Evolutionary conservation across 2,888 invertebrate genomes (phyloP).

Genomic region (Neoitamus cyanurus): DNA sequence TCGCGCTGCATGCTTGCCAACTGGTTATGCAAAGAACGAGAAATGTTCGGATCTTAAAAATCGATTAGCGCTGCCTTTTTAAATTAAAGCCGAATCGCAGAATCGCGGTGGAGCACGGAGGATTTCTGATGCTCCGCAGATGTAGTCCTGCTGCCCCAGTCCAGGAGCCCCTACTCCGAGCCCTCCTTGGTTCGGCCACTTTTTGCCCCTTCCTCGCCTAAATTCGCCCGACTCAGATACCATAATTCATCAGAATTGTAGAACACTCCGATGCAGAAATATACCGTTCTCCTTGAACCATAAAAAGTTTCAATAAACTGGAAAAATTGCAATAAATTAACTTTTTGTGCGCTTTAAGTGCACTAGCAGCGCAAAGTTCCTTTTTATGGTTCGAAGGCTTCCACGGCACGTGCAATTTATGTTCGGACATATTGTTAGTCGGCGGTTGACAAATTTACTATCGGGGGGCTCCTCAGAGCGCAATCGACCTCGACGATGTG

Average conservation of each 20-base stretch:
- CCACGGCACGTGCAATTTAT: conserved; percentile 41
- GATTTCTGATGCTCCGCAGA: background rate
- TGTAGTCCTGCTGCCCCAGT: background rate
- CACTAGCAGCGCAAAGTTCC: conserved; percentile 34
- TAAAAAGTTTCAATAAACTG: conserved; percentile 44
- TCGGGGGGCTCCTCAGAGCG: background rate
- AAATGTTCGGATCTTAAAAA: conserved; percentile 1
- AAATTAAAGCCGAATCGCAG: conserved; percentile 5
- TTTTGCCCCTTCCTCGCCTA: conserved; percentile 13
- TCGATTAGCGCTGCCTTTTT: conserved; percentile 11
- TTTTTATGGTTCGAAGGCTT: conserved; percentile 39
- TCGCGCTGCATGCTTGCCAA: background rate
- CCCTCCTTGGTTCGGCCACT: background rate
- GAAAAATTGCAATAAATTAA: conserved; percentile 42
- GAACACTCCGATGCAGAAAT: conserved; percentile 34
- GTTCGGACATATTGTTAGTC: conserved; percentile 26
- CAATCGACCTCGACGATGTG: background rate
- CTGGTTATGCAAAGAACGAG: conserved; percentile 30
- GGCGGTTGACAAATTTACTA: conserved; percentile 31
- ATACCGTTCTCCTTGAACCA: conserved; percentile 36
- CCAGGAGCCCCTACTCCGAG: background rate
- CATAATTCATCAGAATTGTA: conserved; percentile 40
- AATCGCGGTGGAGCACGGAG: background rate
- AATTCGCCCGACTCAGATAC: conserved; percentile 23
- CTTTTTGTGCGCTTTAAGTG: conserved; percentile 28